Base-by-base conservation (phyloP, 1,140 invertebrate genomes). In the Diorhabda carinulata region DNA sequence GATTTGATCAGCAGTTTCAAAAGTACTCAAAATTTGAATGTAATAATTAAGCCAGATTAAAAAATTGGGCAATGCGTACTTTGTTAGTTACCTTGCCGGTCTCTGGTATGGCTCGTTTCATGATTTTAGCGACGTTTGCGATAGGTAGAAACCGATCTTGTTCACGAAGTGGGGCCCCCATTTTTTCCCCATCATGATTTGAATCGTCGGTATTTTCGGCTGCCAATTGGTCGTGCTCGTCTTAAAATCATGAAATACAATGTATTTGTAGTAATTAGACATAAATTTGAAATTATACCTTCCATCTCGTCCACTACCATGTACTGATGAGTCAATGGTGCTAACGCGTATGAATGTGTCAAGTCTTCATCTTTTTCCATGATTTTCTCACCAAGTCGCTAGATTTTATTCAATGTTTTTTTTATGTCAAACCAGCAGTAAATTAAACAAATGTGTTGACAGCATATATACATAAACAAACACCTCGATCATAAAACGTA, bases 71-170 rank as follows among this genome's bases (percentile, higher is more conserved):
- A 71, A 75, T 68, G 63, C 71, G 68, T 73, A 78, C 77, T 74
- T 78, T 77, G 73, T 70, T 73, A 74, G 79, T 80, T 86, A 95
- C 91, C 86, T 99, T 99, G 77, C 97, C 98, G 74, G 92, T 91
- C 71, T 94, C 91, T 4, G 98, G 98, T 74, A 99, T 96, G 4
- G 95, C 94, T 80, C 93, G 90, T 83, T 99, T 99, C 98, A 99
- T 99, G 57, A 99, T 98, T 84, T 98, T 93, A 0, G 96, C 95
- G 59, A 99, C 96, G 85, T 99, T 99, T 40, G 98, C 98, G 74
- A 98, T 98, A 2, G 97, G 97, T 59, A 99, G 83, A 81, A 98
- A 99, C 74, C 97, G 86, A 81, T 99, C 97, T 83, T 99, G 94
- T 81, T 96, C 93, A 52, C 92, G 81, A 43, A 96, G 79, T 3